Evolutionary conservation across 64 coral and sea anemone species (phyloP), one percentile per base, ranked within the genome.

Genomic region (Montipora cactus): DNA sequence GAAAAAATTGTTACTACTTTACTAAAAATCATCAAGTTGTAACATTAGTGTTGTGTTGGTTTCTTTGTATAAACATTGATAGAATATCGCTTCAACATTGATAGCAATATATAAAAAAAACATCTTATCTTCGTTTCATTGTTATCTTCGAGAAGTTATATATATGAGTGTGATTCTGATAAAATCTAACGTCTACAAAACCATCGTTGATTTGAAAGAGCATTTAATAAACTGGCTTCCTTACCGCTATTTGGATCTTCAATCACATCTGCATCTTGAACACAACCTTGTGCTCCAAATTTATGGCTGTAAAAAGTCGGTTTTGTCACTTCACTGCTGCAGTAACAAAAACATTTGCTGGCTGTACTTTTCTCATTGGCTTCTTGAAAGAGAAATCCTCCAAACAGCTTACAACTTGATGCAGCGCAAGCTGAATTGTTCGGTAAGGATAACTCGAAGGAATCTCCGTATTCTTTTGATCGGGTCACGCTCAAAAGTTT

Each of bases 401-500:
- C 47, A 51, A 20, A 86, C n/a, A 49, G 15, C 47, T 72, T 8
- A 72, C 82, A 86, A 14, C 12, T 78, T 4, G 18, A 21, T n/a
- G 44, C 2, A 3, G 18, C 44, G 5, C 82, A 18, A 49, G 8
- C n/a, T 16, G 82, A 86, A 44, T 50, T 47, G 15, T 78, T 78
- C 8, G 4, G 61, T 4, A 45, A 72, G 5, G 37, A 11, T 5
- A 86, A 45, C 66, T 50, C 82, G 19, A 86, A 86, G 8, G 10
- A 49, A 19, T 86, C 82, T 51, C 82, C 82, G 19, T 22, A 19
- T 15, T 50, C 66, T 7, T 16, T 49, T 50, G 82, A 86, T 22
- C 66, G 82, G 14, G 82, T 86, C 18, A 86, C 64, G 47, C 82
- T 86, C 66, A 86, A 22, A 49, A 86, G 3, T 49, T 70, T 70